A percentile compares a stretch with the other conserved stretches of the same genome.
phyloP scores from a whole-genome alignment of 2,113 vertebrate species.

The Trichomycterus rosablanca region DNA sequence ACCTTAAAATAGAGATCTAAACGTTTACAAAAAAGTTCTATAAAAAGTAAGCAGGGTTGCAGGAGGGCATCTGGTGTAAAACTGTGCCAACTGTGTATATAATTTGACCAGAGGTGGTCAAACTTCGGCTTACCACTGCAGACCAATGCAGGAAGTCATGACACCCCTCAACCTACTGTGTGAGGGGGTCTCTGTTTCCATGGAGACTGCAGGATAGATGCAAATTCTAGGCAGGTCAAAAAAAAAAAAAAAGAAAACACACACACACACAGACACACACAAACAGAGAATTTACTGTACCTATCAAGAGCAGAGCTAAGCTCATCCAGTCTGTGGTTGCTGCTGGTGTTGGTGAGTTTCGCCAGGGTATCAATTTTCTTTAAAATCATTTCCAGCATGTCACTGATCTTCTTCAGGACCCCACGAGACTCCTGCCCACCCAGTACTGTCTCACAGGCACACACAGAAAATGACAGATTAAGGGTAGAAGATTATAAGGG shows the following conservation, averaged over 20 bases:
- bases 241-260: no score
- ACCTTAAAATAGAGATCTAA: no score
- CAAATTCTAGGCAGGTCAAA: slow-evolving; percentile 35
- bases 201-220: slow-evolving; percentile 44
- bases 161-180: slow-evolving; percentile 36
- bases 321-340: slow-evolving; percentile 73
- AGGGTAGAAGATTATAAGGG: neutral
- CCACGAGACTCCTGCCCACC: slow-evolving; percentile 83
- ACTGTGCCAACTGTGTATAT: no score
- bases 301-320: slow-evolving; percentile 76
- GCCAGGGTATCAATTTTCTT: slow-evolving; percentile 87
- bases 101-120: no score
- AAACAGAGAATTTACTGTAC: slow-evolving; percentile 56
- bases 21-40: no score
- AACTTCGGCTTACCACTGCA: no score
- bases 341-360: slow-evolving; percentile 80
- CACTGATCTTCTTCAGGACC: slow-evolving; percentile 87
- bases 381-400: slow-evolving; percentile 91
- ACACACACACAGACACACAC: neutral
- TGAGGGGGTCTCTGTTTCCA: slow-evolving; percentile 52
- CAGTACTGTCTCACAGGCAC: slow-evolving; percentile 64
- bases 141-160: slow-evolving; percentile 11
- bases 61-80: no score
- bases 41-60: no score
- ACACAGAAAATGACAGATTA: neutral